These are phyloP conservation scores for Machaerirhynchus nigripectus DNA, from an alignment of 2,113 vertebrate genomes.

Conservation along the genomic window DNA sequence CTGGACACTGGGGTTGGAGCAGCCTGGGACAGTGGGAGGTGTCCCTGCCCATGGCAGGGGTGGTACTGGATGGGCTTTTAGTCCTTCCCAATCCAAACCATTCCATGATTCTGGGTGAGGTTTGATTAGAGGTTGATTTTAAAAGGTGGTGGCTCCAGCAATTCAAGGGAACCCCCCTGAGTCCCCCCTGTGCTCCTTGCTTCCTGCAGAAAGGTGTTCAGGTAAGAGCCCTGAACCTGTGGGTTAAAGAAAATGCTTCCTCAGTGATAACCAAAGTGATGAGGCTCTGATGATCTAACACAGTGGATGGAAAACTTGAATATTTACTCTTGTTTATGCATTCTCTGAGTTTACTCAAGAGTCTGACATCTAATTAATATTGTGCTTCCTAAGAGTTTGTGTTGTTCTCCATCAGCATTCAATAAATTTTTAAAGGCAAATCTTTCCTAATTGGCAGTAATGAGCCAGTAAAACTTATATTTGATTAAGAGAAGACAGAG, in stretches of 20 bases:
- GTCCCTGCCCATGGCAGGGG: not conserved
- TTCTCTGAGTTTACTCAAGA: not conserved
- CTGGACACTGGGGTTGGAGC: not conserved
- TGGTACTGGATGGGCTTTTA: rapidly evolving
- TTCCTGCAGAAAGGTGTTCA: not conserved
- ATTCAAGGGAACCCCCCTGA: rapidly evolving
- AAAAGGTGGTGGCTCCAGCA: not conserved
- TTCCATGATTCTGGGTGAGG: not conserved
- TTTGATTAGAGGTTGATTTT: not conserved
- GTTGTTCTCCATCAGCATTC: not conserved
- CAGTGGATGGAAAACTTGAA: not conserved
- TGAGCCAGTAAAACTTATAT: conserved; percentile 7
- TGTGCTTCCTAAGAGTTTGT: not conserved
- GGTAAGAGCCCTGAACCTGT: not conserved
- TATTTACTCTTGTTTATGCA: not conserved
- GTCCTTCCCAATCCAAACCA: not conserved
- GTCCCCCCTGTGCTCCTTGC: not conserved
- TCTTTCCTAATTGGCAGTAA: conserved; percentile 38
- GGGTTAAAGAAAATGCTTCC: not conserved
- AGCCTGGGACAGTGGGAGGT: not conserved
- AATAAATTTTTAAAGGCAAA: conserved; percentile 1
- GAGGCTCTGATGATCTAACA: not conserved
- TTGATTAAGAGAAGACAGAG: conserved; percentile 1
- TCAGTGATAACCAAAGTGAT: not conserved
- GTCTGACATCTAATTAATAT: not conserved